Evolutionary conservation across 2,113 vertebrate species (phyloP).

Genomic region (zebrafish (Danio rerio)): GRCz12tu NC_133199.1:28407501-28408000

Average conservation of each 20-base stretch:
- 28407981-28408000: not conserved
- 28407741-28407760: not conserved
- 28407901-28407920: not conserved
- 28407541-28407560: not conserved
- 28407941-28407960: not conserved
- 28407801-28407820: conserved; percentile 33
- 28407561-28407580: not conserved
- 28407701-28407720: not conserved
- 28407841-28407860: conserved; percentile 39
- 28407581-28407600: not conserved
- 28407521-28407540: not conserved
- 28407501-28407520: not conserved
- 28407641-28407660: conserved; percentile 3
- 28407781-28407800: not conserved
- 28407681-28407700: not conserved
- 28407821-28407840: conserved; percentile 55
- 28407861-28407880: conserved; percentile 57
- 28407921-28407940: not conserved
- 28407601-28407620: not conserved
- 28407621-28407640: too few relatives aligned
- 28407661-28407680: not conserved
- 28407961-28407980: not conserved
- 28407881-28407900: conserved; percentile 1
- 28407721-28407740: not conserved
- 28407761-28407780: not conserved